These are phyloP conservation scores for Enteromius radiatus DNA, from an alignment of 2,797 vertebrate genomes.

Conservation along the genomic window DNA sequence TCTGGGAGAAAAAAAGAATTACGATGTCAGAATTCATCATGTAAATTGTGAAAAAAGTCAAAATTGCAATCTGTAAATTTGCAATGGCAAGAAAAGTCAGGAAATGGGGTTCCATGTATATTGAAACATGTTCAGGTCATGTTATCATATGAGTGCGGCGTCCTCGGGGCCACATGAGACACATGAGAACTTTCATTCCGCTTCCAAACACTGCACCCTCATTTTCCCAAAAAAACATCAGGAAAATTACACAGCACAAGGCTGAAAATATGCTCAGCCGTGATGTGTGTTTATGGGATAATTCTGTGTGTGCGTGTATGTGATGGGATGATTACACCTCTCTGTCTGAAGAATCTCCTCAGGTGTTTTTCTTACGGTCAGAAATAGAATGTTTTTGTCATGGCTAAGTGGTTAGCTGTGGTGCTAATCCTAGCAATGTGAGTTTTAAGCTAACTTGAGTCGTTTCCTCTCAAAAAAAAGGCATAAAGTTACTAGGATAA, in stretches of 20 bases:
- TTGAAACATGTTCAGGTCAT: background rate
- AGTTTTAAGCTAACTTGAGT: background rate
- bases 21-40: background rate
- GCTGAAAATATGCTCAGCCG: conserved; percentile 49
- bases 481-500: background rate
- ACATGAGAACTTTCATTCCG: conserved; percentile 62
- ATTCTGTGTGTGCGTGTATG: background rate
- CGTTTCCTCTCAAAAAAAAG: background rate
- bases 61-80: too few relatives aligned
- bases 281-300: conserved; percentile 37
- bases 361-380: conserved; percentile 27
- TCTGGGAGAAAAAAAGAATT: background rate
- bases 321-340: conserved; percentile 25
- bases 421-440: background rate
- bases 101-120: background rate
- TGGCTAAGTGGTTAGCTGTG: background rate
- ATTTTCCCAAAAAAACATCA: conserved; percentile 57
- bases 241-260: conserved; percentile 63
- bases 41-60: background rate
- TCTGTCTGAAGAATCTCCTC: conserved; percentile 23
- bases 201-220: conserved; percentile 60
- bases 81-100: background rate
- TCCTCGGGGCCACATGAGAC: conserved; percentile 38
- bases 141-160: background rate
- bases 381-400: background rate